Conservation (phyloP, 1,140 invertebrate genomes). For the Hermetia illucens region DNA sequence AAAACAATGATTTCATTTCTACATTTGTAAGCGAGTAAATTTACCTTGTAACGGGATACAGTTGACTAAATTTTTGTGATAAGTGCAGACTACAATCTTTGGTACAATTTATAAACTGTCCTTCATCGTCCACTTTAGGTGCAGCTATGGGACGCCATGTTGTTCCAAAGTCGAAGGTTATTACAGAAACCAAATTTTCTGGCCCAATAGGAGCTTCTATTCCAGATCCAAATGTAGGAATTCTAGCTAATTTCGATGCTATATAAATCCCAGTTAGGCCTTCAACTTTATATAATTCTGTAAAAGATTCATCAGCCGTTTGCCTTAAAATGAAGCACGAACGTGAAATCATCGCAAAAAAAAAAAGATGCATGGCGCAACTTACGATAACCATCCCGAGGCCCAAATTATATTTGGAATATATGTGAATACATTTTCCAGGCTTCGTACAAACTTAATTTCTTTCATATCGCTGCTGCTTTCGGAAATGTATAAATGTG, state of each 20-base stretch:
- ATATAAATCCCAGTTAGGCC: constrained; percentile 81
- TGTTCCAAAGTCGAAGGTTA: constrained; percentile 78
- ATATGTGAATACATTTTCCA: constrained; percentile 71
- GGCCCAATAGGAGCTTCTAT: constrained; percentile 39
- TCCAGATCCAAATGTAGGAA: constrained; percentile 23
- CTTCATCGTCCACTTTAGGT: constrained; percentile 48
- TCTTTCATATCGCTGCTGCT: constrained; percentile 38
- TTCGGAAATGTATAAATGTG: constrained; percentile 69
- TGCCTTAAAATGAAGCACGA: constrained; percentile 36
- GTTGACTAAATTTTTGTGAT: constrained; percentile 66
- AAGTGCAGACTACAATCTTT: constrained; percentile 71
- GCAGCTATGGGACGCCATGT: constrained; percentile 60
- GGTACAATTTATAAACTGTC: constrained; percentile 45
- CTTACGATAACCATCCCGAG: constrained; percentile 70
- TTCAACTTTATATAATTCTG: constrained; percentile 78
- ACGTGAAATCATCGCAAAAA: constrained; percentile 2
- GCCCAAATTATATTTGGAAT: constrained; percentile 68
- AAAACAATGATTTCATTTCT: constrained; percentile 11
- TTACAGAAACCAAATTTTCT: constrained; percentile 62
- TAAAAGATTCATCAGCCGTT: constrained; percentile 64
- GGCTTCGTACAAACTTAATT: constrained; percentile 57
- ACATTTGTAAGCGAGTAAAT: too few relatives aligned
- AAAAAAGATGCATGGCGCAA: too few relatives aligned
- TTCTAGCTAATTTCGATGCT: constrained; percentile 53
- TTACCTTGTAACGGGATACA: constrained; percentile 59